Evolutionary conservation across 2,888 invertebrate species (phyloP).

Genomic region (Callosobruchus maculatus): DNA sequence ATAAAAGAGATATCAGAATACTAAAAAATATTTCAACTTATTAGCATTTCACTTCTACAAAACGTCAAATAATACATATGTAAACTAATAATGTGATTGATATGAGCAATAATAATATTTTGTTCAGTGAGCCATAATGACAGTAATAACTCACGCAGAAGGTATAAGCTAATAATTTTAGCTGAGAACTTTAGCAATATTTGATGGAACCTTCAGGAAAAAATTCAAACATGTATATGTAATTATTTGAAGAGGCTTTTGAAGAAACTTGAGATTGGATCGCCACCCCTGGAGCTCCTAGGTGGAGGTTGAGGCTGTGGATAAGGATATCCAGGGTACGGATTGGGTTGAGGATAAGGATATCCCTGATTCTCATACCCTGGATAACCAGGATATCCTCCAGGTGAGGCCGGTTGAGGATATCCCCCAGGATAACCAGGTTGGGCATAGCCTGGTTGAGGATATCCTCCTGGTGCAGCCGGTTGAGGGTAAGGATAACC

Average conservation of each 20-base stretch:
- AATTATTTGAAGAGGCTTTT: conserved; percentile 16
- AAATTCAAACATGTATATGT: background rate
- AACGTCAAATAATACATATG: no score
- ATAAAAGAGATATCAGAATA: no score
- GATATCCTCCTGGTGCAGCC: conserved; percentile 13
- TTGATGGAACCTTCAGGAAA: no score
- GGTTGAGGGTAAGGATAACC: conserved; percentile 12
- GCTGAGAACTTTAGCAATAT: no score
- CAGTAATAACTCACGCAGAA: no score
- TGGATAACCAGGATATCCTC: conserved; percentile 22
- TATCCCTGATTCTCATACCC: conserved; percentile 4
- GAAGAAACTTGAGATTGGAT: conserved; percentile 39
- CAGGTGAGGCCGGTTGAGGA: conserved; percentile 14
- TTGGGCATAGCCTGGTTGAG: conserved; percentile 18
- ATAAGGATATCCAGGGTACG: conserved; percentile 20
- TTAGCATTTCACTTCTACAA: no score
- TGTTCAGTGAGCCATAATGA: no score
- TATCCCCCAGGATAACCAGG: conserved; percentile 15
- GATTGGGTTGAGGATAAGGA: conserved; percentile 13
- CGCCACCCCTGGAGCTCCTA: conserved; percentile 22
- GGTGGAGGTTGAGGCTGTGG: conserved; percentile 27
- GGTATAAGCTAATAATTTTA: no score
- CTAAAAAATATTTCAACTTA: no score
- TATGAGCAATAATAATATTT: no score
- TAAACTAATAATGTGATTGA: no score